phyloP scores from a whole-genome alignment of 2,113 vertebrate genomes.

The western clawed frog (Xenopus tropicalis) region UCB_Xtro_10.0 CM004446.2:111565001-111565500 shows the following conservation, averaged over 20 bases:
- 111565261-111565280: neutral
- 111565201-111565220: slow-evolving; percentile 39
- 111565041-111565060: slow-evolving; percentile 43
- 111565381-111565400: no score
- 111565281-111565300: no score
- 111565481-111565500: no score
- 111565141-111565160: slow-evolving; percentile 39
- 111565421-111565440: no score
- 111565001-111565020: slow-evolving; percentile 30
- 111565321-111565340: no score
- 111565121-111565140: slow-evolving; percentile 40
- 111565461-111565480: no score
- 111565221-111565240: slow-evolving; percentile 37
- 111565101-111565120: slow-evolving; percentile 42
- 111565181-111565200: slow-evolving; percentile 31
- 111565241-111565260: slow-evolving; percentile 36
- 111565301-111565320: no score
- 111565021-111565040: slow-evolving; percentile 42
- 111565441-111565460: no score
- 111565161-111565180: slow-evolving; percentile 45
- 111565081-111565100: slow-evolving; percentile 43
- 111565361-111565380: no score
- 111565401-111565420: no score
- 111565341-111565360: no score
- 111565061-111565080: slow-evolving; percentile 40